Percentiles rank a stretch among this genome's conserved stretches.
phyloP scores from a whole-genome alignment of 2,888 invertebrate genomes.

The Meteorus cinctellus region DNA sequence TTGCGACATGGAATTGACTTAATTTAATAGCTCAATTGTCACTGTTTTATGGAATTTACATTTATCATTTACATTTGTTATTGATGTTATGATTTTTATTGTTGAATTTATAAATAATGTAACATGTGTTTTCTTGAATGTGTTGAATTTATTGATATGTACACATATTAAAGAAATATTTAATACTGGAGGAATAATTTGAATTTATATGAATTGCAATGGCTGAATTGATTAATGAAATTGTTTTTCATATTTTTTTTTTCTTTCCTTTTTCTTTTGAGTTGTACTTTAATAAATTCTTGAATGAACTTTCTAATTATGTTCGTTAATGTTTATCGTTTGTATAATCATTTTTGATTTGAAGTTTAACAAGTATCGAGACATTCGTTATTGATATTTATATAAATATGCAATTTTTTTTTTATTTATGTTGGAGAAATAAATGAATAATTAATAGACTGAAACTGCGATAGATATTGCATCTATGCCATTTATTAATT shows the following conservation, averaged over 20 bases:
- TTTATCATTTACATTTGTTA: neutral
- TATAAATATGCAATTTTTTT: neutral
- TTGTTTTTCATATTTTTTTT: neutral
- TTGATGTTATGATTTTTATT: neutral
- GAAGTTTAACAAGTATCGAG: slow-evolving; percentile 8
- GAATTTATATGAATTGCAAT: neutral
- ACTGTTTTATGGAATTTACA: neutral
- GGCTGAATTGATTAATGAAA: neutral
- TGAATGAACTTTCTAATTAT: slow-evolving; percentile 13
- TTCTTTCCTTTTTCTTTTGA: neutral
- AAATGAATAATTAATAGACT: slow-evolving; percentile 16
- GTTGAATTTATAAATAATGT: slow-evolving; percentile 13
- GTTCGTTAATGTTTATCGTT: neutral
- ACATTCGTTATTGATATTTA: neutral
- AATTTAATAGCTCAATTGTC: slow-evolving; percentile 21
- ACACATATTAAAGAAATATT: neutral
- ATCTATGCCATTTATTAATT: neutral
- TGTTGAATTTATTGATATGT: neutral
- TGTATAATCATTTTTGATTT: slow-evolving; percentile 2
- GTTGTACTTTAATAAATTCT: neutral
- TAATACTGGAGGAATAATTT: neutral
- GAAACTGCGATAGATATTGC: slow-evolving; percentile 5
- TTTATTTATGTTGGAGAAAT: neutral
- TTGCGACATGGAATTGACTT: slow-evolving; percentile 11
- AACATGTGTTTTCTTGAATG: neutral